Base-by-base conservation (phyloP, 30 jellyfish, hydroid and myxozoan species). In the Mastigias papua region DNA sequence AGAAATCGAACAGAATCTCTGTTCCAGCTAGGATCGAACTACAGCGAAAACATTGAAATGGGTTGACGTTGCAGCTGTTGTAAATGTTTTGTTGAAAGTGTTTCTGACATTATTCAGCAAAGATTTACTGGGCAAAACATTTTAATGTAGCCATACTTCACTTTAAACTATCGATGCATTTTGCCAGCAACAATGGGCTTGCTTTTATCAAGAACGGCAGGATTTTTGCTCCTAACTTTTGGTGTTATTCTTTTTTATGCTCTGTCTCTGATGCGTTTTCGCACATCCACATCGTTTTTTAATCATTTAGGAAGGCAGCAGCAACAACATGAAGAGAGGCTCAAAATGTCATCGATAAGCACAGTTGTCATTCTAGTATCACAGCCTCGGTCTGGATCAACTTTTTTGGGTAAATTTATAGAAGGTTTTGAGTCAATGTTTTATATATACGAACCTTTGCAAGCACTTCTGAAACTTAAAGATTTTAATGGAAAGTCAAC, bases 351-450 rank as follows among this genome's bases (percentile, higher is more conserved):
- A 54, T 54, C 67, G 27, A 54, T 54, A 54, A 49, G 37, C 27
- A 88, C 73, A 25, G 60, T 82, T 27, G 28, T 90, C 26, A 82
- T 90, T 19, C 86, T 90, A 19, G 79, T 90, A 16, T 90, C 97
- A 23, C 94, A 81, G 88, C 97, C 97, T 33, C 94, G 94, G 2
- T 80, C 97, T 34, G 97, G 97, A 9, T 90, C 97, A 1, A 34
- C 97, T 21, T 82, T 74, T 58, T 81, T 90, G n/a, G 87, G 97
- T 33, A 76, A 67, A 31, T 46, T 90, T 80, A 25, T 90, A 72
- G 82, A 82, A 60, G 62, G 65, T 26, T 42, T 76, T 13, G 57
- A 73, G 34, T 34, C 57, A 8, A 67, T 77, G 37, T 31, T 81
- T 8, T 81, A 74, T 61, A 62, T 82, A 9, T 90, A 90, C 70